phyloP scores from a whole-genome alignment of 2,888 invertebrate genomes.

The Dinocampus coccinellae region DNA sequence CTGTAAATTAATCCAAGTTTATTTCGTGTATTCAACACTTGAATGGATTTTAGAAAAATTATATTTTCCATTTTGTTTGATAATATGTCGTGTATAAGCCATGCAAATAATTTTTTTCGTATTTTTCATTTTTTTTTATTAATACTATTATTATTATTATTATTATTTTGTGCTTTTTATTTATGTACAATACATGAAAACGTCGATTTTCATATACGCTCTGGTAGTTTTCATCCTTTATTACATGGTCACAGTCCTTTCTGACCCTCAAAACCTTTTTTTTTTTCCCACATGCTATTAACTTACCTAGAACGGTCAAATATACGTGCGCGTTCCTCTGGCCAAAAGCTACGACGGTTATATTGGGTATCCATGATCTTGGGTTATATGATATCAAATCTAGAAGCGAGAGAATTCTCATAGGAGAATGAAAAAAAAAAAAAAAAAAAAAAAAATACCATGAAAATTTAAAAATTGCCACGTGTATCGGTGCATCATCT shows the following conservation, averaged over 20 bases:
- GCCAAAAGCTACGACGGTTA: slow-evolving; percentile 23
- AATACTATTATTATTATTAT: too few relatives aligned
- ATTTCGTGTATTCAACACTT: not conserved
- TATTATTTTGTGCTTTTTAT: too few relatives aligned
- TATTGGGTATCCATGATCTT: slow-evolving; percentile 36
- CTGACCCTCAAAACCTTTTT: not conserved
- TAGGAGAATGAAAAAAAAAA: slow-evolving; percentile 15
- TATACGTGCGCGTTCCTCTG: slow-evolving; percentile 16
- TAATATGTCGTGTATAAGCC: not conserved
- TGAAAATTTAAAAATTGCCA: slow-evolving; percentile 32
- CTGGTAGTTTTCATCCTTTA: slow-evolving; percentile 11
- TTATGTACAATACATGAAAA: not conserved
- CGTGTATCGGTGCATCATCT: slow-evolving; percentile 17
- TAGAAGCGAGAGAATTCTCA: slow-evolving; percentile 31
- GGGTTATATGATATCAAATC: slow-evolving; percentile 10
- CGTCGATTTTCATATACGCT: slow-evolving; percentile 9
- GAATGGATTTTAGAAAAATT: not conserved
- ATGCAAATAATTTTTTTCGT: not conserved
- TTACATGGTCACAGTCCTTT: slow-evolving; percentile 3
- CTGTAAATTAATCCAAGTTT: not conserved
- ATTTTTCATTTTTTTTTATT: not conserved
- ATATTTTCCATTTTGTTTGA: not conserved
- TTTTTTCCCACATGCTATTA: not conserved
- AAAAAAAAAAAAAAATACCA: slow-evolving; percentile 18
- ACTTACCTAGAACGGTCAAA: slow-evolving; percentile 15